Conservation (phyloP, 2,888 invertebrate species). For the Cryptocephalus primarius region DNA sequence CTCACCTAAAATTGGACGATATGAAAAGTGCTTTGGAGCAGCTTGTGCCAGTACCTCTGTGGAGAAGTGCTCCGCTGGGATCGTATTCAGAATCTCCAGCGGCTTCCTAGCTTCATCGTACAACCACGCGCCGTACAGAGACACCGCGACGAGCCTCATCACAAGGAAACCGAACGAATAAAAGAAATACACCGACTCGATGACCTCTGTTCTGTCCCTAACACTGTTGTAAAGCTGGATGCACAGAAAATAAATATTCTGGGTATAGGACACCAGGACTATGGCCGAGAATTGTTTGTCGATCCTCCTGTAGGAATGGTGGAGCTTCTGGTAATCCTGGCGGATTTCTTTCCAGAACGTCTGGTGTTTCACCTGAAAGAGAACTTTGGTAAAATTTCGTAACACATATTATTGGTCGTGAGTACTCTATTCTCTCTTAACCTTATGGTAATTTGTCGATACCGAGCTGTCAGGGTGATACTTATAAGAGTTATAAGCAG, state of each 20-base stretch:
- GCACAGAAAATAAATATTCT: slow-evolving; percentile 64
- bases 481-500: slow-evolving; percentile 63
- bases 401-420: too few species aligned
- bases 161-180: slow-evolving; percentile 56
- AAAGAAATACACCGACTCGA: slow-evolving; percentile 50
- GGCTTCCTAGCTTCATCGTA: slow-evolving; percentile 34
- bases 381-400: background rate
- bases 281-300: slow-evolving; percentile 51
- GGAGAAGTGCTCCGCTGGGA: slow-evolving; percentile 34
- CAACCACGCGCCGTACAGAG: slow-evolving; percentile 30
- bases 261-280: slow-evolving; percentile 54
- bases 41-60: slow-evolving; percentile 27
- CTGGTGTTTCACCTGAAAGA: slow-evolving; percentile 32
- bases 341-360: slow-evolving; percentile 56
- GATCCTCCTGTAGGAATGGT: slow-evolving; percentile 46
- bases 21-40: background rate
- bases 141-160: slow-evolving; percentile 43
- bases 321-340: slow-evolving; percentile 52
- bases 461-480: slow-evolving; percentile 53
- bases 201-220: slow-evolving; percentile 41
- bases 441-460: slow-evolving; percentile 38
- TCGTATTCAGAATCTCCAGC: slow-evolving; percentile 30
- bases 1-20: slow-evolving; percentile 37
- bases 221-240: slow-evolving; percentile 56
- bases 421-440: slow-evolving; percentile 20